A percentile compares a stretch with the other conserved stretches of the same genome.
phyloP scores from a whole-genome alignment of 2,113 vertebrate genomes.

The Melanerpes formicivorus region DNA sequence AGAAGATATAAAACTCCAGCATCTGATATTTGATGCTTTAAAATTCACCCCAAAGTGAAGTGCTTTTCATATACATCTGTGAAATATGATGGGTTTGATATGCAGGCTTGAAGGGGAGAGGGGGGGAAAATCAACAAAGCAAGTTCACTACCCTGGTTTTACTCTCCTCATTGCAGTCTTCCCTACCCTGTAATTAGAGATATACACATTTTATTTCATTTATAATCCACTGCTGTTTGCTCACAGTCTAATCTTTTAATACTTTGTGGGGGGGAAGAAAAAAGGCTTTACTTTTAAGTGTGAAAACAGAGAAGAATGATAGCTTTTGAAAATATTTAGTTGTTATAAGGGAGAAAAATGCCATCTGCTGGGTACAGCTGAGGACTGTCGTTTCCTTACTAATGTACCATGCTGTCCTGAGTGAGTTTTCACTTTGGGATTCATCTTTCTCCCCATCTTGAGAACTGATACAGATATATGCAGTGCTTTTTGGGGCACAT shows the following conservation, averaged over 20 bases:
- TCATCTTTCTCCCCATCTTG: background rate
- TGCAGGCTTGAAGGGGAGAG: background rate
- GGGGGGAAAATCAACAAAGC: background rate
- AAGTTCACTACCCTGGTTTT: background rate
- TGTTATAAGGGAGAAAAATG: constrained; percentile 54
- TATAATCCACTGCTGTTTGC: background rate
- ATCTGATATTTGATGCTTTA: background rate
- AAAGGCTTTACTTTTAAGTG: background rate
- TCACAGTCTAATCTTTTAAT: background rate
- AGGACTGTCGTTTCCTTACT: constrained; percentile 27
- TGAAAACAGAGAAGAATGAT: background rate
- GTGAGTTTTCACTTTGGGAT: background rate
- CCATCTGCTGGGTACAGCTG: constrained; percentile 67
- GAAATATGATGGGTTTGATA: background rate
- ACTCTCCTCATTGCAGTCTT: background rate
- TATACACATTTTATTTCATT: background rate
- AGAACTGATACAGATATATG: background rate
- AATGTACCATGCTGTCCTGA: background rate
- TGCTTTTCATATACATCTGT: background rate
- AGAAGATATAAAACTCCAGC: background rate
- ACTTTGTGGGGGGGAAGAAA: background rate
- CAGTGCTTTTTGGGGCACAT: background rate
- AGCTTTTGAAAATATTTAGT: constrained; percentile 14
- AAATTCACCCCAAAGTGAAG: background rate
- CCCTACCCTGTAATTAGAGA: background rate